phyloP scores from a whole-genome alignment of 2,113 vertebrate species.

The Coreoperca whiteheadi region DNA sequence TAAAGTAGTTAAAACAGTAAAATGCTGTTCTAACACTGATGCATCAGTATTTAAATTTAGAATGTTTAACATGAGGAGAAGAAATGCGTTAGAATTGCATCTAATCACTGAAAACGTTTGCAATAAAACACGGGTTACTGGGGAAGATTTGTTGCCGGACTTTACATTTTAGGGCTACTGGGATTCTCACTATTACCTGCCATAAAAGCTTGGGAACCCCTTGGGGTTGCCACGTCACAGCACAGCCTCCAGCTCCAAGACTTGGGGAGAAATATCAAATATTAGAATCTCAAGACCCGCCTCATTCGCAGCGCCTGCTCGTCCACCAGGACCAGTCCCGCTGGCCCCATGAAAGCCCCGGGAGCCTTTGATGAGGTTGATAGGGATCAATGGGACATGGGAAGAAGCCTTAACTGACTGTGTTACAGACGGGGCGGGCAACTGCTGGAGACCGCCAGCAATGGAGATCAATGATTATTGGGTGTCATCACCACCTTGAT shows the following conservation, averaged over 20 bases:
- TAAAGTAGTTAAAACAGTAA: too few relatives aligned
- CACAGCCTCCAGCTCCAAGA: background rate
- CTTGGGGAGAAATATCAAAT: slow-evolving; percentile 23
- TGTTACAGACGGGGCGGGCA: slow-evolving; percentile 77
- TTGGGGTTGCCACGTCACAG: background rate
- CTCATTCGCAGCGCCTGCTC: slow-evolving; percentile 61
- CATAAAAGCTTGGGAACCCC: background rate
- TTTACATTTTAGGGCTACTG: background rate
- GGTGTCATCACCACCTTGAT: slow-evolving; percentile 70
- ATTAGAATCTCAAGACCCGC: background rate
- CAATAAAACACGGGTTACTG: too few relatives aligned
- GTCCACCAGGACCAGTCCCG: slow-evolving; percentile 69
- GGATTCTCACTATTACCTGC: background rate
- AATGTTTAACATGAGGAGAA: too few relatives aligned
- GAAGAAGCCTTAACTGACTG: slow-evolving; percentile 74
- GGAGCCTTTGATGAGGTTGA: slow-evolving; percentile 80
- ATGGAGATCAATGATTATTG: slow-evolving; percentile 74
- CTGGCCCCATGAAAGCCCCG: slow-evolving; percentile 74
- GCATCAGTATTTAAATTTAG: too few relatives aligned
- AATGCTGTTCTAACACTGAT: too few relatives aligned
- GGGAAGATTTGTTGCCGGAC: too few relatives aligned
- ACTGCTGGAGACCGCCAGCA: slow-evolving; percentile 65
- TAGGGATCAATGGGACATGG: slow-evolving; percentile 79
- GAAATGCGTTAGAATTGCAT: too few relatives aligned
- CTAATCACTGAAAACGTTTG: too few relatives aligned